Conservation (phyloP, 2,113 vertebrate species). For the Pithys albifrons region DNA sequence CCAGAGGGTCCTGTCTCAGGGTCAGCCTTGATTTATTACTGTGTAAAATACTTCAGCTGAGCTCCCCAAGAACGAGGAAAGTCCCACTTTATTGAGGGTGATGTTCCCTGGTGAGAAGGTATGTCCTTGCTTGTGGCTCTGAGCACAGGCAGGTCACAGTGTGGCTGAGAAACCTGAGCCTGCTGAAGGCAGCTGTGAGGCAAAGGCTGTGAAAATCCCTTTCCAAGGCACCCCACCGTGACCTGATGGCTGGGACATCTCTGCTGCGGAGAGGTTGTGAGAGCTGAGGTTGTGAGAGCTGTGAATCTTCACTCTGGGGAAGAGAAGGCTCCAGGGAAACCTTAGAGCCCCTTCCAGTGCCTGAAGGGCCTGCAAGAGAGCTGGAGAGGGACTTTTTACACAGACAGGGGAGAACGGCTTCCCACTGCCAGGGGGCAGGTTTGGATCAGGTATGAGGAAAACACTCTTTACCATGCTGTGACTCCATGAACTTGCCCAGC, state of each 20-base stretch:
- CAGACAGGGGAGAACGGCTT: neutral
- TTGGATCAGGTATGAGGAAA: neutral
- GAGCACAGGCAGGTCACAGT: neutral
- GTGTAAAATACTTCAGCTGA: neutral
- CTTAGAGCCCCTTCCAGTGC: neutral
- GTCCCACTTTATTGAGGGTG: neutral
- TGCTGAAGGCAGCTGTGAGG: rapidly evolving
- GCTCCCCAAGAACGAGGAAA: neutral
- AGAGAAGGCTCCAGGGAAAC: neutral
- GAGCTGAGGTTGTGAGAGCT: neutral
- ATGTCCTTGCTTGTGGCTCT: neutral
- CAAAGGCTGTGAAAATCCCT: neutral
- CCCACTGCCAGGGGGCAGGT: neutral
- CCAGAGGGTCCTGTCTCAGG: rapidly evolving
- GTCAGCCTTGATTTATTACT: neutral
- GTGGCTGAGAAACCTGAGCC: neutral
- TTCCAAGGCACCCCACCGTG: neutral
- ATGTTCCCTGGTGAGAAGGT: neutral
- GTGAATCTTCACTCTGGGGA: neutral
- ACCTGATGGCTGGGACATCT: neutral
- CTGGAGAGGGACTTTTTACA: neutral
- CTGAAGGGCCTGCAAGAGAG: neutral
- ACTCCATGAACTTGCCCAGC: neutral
- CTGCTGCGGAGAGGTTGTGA: neutral
- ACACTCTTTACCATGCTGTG: neutral